Conservation (phyloP, 92 coral and sea anemone species). For the Parazoanthus atlanticus region DNA sequence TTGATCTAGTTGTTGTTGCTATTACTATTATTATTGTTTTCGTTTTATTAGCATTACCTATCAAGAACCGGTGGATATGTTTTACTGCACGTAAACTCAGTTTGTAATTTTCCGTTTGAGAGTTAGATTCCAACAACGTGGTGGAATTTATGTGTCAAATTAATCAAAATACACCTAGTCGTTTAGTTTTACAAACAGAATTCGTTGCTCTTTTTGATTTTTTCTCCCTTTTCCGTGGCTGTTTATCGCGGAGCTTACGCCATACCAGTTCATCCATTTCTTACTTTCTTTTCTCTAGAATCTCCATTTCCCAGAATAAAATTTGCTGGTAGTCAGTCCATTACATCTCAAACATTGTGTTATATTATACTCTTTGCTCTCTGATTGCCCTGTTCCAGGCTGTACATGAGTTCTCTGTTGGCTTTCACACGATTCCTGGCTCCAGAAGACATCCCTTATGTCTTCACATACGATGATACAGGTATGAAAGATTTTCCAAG, state of each 20-base stretch:
- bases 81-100: no score
- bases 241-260: background rate
- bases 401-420: slow-evolving; percentile 92
- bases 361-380: background rate
- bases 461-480: slow-evolving; percentile 95
- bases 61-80: no score
- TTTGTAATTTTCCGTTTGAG: no score
- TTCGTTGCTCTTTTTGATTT: no score
- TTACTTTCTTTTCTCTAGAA: background rate
- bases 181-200: no score
- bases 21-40: no score
- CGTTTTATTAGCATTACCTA: no score
- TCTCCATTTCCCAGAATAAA: background rate
- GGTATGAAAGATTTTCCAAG: slow-evolving; percentile 50
- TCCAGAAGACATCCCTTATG: slow-evolving; percentile 97
- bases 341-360: background rate
- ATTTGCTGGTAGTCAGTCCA: background rate
- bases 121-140: no score
- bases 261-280: no score
- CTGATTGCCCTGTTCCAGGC: slow-evolving; percentile 42
- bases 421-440: slow-evolving; percentile 95
- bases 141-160: no score
- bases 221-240: background rate
- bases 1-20: no score
- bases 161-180: no score